Percentiles rank a stretch among this genome's conserved stretches.
phyloP scores from a whole-genome alignment of 1,140 invertebrate species.

The Hypsibius dujardini region DNA sequence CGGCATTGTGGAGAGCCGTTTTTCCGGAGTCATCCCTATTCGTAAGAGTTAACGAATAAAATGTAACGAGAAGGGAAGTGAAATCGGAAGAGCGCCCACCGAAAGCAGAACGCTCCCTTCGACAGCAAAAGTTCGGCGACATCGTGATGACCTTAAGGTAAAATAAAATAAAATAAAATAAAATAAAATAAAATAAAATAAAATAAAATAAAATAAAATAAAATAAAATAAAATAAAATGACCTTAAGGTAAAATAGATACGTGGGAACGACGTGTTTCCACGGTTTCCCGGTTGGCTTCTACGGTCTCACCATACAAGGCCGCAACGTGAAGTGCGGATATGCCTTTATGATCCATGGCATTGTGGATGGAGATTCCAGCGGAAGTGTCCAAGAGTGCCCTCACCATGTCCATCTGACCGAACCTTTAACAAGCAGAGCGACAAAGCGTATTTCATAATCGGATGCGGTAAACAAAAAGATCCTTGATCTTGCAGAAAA shows the following conservation, averaged over 20 bases:
- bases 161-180: too few relatives aligned
- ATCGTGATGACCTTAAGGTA: neutral
- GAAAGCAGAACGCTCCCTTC: neutral
- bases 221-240: too few relatives aligned
- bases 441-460: neutral
- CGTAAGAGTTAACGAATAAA: neutral
- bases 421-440: neutral
- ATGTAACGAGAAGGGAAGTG: neutral
- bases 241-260: too few relatives aligned
- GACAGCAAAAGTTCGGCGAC: neutral
- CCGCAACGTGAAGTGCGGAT: neutral
- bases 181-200: too few relatives aligned
- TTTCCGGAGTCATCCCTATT: neutral
- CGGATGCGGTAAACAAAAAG: neutral
- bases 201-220: too few relatives aligned
- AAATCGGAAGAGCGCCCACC: too few relatives aligned
- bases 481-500: neutral
- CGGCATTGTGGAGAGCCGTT: neutral
- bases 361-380: neutral
- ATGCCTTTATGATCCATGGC: neutral
- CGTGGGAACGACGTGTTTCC: too few relatives aligned
- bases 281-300: too few relatives aligned
- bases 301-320: neutral
- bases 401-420: conserved; percentile 8
- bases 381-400: neutral